Evolutionary conservation across 2,113 vertebrate genomes (phyloP).

Genomic region (Siniperca knerii): DNA sequence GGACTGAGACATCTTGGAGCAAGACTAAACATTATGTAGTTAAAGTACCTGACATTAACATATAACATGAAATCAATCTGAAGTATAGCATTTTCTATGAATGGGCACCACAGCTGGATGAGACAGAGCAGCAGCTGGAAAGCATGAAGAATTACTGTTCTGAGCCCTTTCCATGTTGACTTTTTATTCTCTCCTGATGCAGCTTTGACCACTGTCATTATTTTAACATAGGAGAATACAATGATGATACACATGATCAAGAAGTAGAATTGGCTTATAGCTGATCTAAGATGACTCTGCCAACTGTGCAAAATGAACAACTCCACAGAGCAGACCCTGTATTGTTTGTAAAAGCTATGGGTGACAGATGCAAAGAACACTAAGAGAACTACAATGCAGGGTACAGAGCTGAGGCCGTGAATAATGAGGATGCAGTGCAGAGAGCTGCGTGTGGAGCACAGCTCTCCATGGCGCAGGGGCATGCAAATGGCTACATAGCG

Average conservation of each 20-base stretch:
- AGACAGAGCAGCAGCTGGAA: slow-evolving; percentile 74
- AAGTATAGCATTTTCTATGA: slow-evolving; percentile 53
- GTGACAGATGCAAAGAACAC: slow-evolving; percentile 10
- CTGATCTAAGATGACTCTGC: slow-evolving; percentile 60
- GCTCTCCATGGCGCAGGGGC: slow-evolving; percentile 63
- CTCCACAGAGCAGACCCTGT: neutral
- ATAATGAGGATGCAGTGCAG: slow-evolving; percentile 54
- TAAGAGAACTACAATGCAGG: slow-evolving; percentile 8
- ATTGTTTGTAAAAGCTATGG: neutral
- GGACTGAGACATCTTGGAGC: slow-evolving; percentile 63
- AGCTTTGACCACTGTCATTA: slow-evolving; percentile 64
- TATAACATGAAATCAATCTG: neutral
- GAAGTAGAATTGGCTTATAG: slow-evolving; percentile 60
- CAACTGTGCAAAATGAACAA: slow-evolving; percentile 45
- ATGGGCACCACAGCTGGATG: slow-evolving; percentile 66
- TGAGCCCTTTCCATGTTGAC: slow-evolving; percentile 67
- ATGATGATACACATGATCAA: slow-evolving; percentile 62
- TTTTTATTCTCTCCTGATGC: slow-evolving; percentile 60
- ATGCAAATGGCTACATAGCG: slow-evolving; percentile 71
- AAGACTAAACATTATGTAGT: slow-evolving; percentile 57
- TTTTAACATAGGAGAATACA: slow-evolving; percentile 64
- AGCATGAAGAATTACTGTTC: slow-evolving; percentile 72
- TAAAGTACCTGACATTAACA: slow-evolving; percentile 27
- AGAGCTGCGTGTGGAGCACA: slow-evolving; percentile 48
- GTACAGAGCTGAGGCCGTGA: slow-evolving; percentile 45